phyloP scores from a whole-genome alignment of 2,888 invertebrate genomes.

The Anarsia innoxiella region DNA sequence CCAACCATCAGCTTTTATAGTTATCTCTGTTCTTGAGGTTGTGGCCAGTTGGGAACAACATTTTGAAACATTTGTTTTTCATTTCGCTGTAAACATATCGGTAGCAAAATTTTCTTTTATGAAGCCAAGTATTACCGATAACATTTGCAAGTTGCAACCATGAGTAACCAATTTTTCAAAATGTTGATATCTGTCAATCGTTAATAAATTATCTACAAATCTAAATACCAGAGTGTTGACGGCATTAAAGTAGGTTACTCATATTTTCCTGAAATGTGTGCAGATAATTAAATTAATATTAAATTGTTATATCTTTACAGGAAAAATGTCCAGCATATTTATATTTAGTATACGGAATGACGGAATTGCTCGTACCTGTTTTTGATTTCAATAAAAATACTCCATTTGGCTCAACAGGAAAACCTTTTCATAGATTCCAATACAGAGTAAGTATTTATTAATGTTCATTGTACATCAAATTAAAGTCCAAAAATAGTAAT shows the following conservation, averaged over 20 bases:
- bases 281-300: too few species aligned
- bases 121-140: too few species aligned
- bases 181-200: background rate
- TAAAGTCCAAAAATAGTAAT: background rate
- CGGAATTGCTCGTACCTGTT: conserved; percentile 37
- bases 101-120: too few species aligned
- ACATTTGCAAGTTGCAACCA: too few species aligned
- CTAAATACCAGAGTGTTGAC: background rate
- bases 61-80: too few species aligned
- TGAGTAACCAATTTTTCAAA: background rate
- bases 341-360: conserved; percentile 39
- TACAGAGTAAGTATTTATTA: conserved; percentile 19
- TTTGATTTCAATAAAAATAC: conserved; percentile 31
- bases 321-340: conserved; percentile 28
- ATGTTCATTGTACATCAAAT: background rate
- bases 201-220: background rate
- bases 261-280: too few species aligned
- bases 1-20: too few species aligned
- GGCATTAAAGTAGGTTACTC: background rate
- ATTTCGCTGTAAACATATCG: too few species aligned
- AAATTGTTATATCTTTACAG: conserved; percentile 22
- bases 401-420: conserved; percentile 36
- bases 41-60: too few species aligned
- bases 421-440: conserved; percentile 26
- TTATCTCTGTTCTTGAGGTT: too few species aligned